Evolutionary conservation across 2,888 invertebrate genomes (phyloP).

Genomic region (Mamestra brassicae): DNA sequence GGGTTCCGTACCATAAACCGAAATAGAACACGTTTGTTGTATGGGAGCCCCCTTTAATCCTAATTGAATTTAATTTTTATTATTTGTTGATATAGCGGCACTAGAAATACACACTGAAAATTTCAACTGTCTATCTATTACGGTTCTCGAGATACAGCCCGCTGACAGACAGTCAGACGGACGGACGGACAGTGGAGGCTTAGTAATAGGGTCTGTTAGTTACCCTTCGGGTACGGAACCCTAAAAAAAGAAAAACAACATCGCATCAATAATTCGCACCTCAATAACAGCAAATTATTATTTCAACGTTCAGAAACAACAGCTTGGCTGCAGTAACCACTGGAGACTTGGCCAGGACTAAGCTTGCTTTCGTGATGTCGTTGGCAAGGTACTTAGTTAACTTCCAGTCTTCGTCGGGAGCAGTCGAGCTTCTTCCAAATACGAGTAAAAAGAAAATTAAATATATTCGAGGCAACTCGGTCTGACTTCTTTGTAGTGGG

Average conservation of each 20-base stretch:
- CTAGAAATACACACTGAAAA: no score
- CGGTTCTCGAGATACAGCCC: no score
- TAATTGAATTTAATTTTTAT: no score
- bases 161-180: no score
- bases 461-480: conserved; percentile 62
- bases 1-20: no score
- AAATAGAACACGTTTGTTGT: no score
- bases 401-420: conserved; percentile 68
- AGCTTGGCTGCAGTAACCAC: conserved; percentile 65
- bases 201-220: no score
- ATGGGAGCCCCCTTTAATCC: no score
- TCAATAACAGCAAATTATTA: conserved; percentile 62
- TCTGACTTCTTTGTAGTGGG: conserved; percentile 23
- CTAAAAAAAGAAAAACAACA: conserved; percentile 15
- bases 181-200: no score
- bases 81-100: no score
- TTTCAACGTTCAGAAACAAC: conserved; percentile 62
- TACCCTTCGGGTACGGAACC: no score
- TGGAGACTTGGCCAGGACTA: conserved; percentile 62
- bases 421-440: conserved; percentile 71
- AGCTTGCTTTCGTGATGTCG: conserved; percentile 69
- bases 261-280: conserved; percentile 52
- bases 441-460: conserved; percentile 72
- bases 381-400: conserved; percentile 75
- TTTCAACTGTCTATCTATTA: no score